These are phyloP conservation scores for Deilephila elpenor DNA, from an alignment of 2,888 invertebrate species.

Conservation along the genomic window DNA sequence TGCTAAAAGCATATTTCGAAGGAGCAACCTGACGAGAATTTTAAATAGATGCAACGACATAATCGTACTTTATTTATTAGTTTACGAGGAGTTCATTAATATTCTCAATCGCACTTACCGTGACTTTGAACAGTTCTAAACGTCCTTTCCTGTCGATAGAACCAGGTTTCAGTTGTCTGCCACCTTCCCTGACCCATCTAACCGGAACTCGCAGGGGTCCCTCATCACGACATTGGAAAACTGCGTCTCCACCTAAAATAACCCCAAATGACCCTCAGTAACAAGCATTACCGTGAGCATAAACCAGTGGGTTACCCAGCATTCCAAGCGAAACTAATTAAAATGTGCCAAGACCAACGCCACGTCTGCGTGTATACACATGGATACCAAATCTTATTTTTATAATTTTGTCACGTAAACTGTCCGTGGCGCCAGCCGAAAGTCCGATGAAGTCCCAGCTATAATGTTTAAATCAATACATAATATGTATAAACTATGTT, in stretches of 20 bases:
- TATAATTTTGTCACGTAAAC: neutral
- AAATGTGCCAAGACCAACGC: neutral
- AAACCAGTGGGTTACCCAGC: constrained; percentile 8
- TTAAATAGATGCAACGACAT: no score
- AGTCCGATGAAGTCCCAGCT: constrained; percentile 3
- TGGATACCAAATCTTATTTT: neutral
- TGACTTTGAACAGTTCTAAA: constrained; percentile 93
- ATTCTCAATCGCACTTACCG: constrained; percentile 71
- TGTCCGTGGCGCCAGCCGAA: neutral
- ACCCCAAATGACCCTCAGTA: neutral
- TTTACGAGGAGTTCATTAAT: no score
- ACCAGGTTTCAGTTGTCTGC: constrained; percentile 89
- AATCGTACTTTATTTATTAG: no score
- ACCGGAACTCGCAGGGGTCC: constrained; percentile 91
- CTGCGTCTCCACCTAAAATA: constrained; percentile 92
- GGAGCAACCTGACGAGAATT: no score
- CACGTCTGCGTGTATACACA: neutral
- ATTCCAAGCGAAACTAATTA: constrained; percentile 19
- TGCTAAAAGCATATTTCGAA: no score
- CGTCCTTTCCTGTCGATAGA: constrained; percentile 91
- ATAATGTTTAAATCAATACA: neutral
- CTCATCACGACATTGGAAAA: constrained; percentile 96
- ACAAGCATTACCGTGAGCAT: neutral
- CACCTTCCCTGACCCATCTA: constrained; percentile 89
- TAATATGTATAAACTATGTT: no score